Conservation (phyloP, 2,797 vertebrate species). For the Sardinella longiceps region DNA sequence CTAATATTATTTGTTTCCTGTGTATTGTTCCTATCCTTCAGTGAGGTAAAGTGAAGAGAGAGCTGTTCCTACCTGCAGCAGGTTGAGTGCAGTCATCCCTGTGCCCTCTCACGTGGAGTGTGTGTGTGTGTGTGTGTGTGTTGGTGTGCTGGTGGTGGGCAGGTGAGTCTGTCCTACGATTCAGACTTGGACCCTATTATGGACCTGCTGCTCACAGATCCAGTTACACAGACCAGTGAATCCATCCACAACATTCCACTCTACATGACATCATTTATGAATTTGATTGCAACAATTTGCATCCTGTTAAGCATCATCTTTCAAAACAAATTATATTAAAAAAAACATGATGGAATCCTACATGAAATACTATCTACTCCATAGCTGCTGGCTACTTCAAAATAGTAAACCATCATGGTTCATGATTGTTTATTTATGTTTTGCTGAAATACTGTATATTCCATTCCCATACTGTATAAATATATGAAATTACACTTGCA, state of each 20-base stretch:
- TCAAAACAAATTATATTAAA: not conserved
- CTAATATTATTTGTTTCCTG: conserved; percentile 33
- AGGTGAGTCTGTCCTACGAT: conserved; percentile 37
- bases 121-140: conserved; percentile 13
- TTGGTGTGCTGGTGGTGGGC: conserved; percentile 23
- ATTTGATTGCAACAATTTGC: not conserved
- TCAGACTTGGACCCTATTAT: conserved; percentile 38
- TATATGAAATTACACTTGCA: not conserved
- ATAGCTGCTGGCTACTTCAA: not conserved
- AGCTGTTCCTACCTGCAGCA: conserved; percentile 37
- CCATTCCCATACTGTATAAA: not conserved
- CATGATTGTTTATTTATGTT: not conserved
- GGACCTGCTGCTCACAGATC: conserved; percentile 48
- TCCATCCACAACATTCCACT: not conserved
- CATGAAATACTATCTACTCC: not conserved
- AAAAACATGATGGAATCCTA: not conserved
- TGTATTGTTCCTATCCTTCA: not conserved
- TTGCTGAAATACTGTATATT: not conserved
- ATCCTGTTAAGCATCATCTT: not conserved
- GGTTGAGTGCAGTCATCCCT: conserved; percentile 12
- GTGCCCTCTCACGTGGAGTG: not conserved
- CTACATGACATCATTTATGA: not conserved
- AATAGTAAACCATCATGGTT: not conserved
- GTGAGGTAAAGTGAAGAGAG: not conserved
- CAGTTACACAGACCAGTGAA: conserved; percentile 46